Percentiles rank a stretch among this genome's conserved stretches.
Evolutionary conservation across 2,113 vertebrate genomes (phyloP).

Genomic region (Myotis yumanensis): DNA sequence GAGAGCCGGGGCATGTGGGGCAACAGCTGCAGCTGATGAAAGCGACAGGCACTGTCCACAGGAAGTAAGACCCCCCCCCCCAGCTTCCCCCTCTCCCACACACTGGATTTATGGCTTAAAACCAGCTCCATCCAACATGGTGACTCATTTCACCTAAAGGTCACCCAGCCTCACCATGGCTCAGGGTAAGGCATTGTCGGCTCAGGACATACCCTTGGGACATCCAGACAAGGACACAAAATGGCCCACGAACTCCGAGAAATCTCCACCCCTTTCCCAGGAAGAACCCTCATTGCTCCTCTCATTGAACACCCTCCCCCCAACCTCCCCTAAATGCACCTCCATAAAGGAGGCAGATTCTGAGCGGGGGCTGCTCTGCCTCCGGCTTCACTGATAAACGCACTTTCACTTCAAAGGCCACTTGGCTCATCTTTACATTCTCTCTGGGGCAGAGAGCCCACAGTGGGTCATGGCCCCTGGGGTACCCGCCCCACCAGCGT

Average conservation of each 20-base stretch:
- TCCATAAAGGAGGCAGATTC: neutral
- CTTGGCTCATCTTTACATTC: neutral
- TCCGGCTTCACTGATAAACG: no score
- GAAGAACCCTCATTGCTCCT: neutral
- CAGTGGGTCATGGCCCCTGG: neutral
- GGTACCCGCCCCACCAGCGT: neutral
- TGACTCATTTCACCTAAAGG: neutral
- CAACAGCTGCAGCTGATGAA: neutral
- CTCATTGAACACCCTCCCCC: neutral
- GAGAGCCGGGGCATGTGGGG: neutral
- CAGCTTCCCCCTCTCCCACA: no score
- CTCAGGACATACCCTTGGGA: neutral
- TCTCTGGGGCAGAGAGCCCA: neutral
- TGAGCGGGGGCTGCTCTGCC: neutral
- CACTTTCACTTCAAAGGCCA: neutral
- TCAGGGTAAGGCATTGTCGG: fast-evolving
- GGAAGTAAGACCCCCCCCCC: neutral
- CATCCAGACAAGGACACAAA: neutral
- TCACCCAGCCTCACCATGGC: neutral
- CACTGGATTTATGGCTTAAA: neutral
- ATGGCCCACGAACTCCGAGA: neutral
- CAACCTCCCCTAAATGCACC: neutral
- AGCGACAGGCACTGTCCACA: neutral
- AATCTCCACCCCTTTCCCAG: neutral
- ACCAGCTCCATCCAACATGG: neutral